Conservation (phyloP, 2,888 invertebrate species). For the Tipula unca region DNA sequence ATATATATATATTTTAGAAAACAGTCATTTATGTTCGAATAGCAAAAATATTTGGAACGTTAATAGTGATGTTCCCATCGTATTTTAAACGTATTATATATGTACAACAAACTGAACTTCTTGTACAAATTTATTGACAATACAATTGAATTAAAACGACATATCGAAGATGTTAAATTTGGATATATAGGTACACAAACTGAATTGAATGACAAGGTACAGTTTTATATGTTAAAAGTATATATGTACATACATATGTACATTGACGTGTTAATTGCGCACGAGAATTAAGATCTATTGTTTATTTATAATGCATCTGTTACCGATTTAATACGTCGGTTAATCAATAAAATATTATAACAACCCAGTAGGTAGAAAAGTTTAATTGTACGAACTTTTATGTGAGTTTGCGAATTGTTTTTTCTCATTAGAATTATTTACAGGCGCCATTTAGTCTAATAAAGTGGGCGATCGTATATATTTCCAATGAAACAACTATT, state of each 20-base stretch:
- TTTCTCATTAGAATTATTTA: not conserved
- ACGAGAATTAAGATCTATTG: not conserved
- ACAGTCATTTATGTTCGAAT: not conserved
- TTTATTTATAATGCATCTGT: not conserved
- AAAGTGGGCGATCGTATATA: not conserved
- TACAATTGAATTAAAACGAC: not conserved
- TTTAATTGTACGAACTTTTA: not conserved
- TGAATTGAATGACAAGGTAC: not conserved
- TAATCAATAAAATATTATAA: not conserved
- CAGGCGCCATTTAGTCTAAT: not conserved
- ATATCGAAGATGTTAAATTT: conserved; percentile 14
- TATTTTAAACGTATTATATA: not conserved
- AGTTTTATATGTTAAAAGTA: not conserved
- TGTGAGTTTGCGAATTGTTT: not conserved
- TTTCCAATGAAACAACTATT: not conserved
- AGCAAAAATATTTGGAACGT: not conserved
- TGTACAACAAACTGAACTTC: not conserved
- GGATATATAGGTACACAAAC: not conserved
- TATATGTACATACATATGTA: too few species aligned
- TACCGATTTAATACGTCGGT: not conserved
- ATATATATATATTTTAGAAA: not conserved
- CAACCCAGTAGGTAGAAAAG: not conserved
- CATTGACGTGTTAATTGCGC: not conserved
- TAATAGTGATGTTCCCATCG: not conserved
- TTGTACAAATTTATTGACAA: conserved; percentile 8